Percentiles rank a stretch among this genome's conserved stretches.
These are phyloP conservation scores for Chouioia cunea DNA, from an alignment of 2,888 invertebrate genomes.

Conservation along the genomic window DNA sequence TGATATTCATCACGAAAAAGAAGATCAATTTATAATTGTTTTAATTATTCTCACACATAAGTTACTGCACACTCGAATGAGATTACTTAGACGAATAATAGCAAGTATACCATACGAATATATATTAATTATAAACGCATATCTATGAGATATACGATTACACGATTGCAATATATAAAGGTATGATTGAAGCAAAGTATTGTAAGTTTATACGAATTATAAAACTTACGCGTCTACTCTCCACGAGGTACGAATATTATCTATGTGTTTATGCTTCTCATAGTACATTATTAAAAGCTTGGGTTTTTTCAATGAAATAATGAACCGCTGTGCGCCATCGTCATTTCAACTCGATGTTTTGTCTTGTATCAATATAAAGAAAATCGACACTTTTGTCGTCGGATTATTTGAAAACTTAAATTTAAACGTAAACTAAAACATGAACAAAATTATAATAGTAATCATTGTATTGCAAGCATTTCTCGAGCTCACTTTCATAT, in stretches of 20 bases:
- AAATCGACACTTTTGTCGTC: constrained; percentile 17
- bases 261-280: constrained; percentile 38
- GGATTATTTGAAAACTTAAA: constrained; percentile 25
- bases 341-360: constrained; percentile 40
- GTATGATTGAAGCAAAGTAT: constrained; percentile 33
- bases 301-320: constrained; percentile 31
- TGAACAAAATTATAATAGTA: constrained; percentile 16
- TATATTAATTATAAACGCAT: constrained; percentile 40
- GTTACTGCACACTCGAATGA: constrained; percentile 35
- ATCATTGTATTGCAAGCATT: constrained; percentile 27
- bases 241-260: constrained; percentile 38
- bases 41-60: constrained; percentile 34
- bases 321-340: neutral
- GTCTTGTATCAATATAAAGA: constrained; percentile 34
- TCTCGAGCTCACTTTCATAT: constrained; percentile 6
- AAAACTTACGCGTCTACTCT: constrained; percentile 36
- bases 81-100: constrained; percentile 36
- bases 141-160: constrained; percentile 30
- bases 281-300: constrained; percentile 31
- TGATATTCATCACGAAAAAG: constrained; percentile 21
- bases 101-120: constrained; percentile 34
- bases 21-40: constrained; percentile 4
- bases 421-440: constrained; percentile 32
- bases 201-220: constrained; percentile 32
- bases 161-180: constrained; percentile 28